A percentile compares a stretch with the other conserved stretches of the same genome.
Evolutionary conservation across 1,140 invertebrate genomes (phyloP).

Genomic region (Drosophila nigromelanica): DNA sequence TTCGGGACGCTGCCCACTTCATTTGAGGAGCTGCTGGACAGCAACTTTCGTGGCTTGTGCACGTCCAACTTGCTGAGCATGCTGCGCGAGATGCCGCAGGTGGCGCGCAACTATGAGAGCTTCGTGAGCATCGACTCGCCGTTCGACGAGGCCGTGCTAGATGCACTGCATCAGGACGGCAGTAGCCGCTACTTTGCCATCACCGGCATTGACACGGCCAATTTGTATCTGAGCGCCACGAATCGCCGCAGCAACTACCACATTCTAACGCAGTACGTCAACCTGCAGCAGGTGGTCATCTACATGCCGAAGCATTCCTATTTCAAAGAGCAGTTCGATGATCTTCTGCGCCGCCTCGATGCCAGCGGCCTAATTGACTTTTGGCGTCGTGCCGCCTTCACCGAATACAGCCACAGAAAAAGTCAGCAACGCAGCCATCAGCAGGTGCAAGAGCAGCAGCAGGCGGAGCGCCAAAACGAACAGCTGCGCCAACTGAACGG

Average conservation of each 20-base stretch:
- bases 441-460: background rate
- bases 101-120: slow-evolving; percentile 13
- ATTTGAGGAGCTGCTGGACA: slow-evolving; percentile 48
- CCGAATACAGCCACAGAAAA: slow-evolving; percentile 5
- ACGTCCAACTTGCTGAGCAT: slow-evolving; percentile 43
- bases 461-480: background rate
- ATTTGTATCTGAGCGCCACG: slow-evolving; percentile 25
- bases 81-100: slow-evolving; percentile 51
- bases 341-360: slow-evolving; percentile 38
- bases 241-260: slow-evolving; percentile 15
- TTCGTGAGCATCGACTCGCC: slow-evolving; percentile 24
- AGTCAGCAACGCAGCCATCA: background rate
- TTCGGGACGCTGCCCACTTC: slow-evolving; percentile 34
- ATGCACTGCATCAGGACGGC: slow-evolving; percentile 26
- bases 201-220: slow-evolving; percentile 39
- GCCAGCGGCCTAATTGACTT: slow-evolving; percentile 46
- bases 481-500: slow-evolving; percentile 38
- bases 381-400: slow-evolving; percentile 50
- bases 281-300: slow-evolving; percentile 59
- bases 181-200: slow-evolving; percentile 49
- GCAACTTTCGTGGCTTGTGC: slow-evolving; percentile 47
- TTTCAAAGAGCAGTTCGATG: slow-evolving; percentile 42
- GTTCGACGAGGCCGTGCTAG: slow-evolving; percentile 46
- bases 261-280: slow-evolving; percentile 49
- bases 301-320: slow-evolving; percentile 73